A percentile compares a stretch with the other conserved stretches of the same genome.
Conservation (phyloP, 2,888 invertebrate species). For the Paralinhomoeus sp. region DNA sequence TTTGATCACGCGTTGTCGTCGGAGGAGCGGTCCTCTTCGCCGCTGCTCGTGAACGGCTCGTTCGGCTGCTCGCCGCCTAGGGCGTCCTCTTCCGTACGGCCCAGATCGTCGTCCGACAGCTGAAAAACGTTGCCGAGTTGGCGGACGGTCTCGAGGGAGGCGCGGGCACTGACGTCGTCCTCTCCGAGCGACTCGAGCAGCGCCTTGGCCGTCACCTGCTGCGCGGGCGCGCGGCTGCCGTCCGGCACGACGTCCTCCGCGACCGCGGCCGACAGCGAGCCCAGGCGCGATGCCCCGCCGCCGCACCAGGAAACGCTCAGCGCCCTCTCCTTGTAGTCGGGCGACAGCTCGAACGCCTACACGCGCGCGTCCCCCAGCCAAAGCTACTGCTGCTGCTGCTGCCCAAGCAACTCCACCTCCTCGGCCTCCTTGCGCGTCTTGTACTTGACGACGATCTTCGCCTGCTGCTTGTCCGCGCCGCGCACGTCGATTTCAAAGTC, state of each 20-base stretch:
- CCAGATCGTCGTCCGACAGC: too few species aligned
- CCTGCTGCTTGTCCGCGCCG: slow-evolving; percentile 41
- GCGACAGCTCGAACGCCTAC: slow-evolving; percentile 1
- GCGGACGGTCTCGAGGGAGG: too few species aligned
- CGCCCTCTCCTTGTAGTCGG: background rate
- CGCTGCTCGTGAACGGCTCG: too few species aligned
- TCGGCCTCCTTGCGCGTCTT: slow-evolving; percentile 54
- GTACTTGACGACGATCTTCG: slow-evolving; percentile 51
- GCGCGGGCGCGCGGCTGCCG: background rate
- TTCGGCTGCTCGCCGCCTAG: too few species aligned
- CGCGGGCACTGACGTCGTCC: slow-evolving; percentile 1
- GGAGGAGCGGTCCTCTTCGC: too few species aligned
- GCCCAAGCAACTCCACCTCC: slow-evolving; percentile 29
- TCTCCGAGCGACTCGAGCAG: slow-evolving; percentile 5
- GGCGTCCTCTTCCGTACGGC: too few species aligned
- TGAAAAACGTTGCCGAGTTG: too few species aligned
- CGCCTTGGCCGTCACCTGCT: slow-evolving; percentile 6
- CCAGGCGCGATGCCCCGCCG: background rate
- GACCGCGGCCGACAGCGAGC: background rate
- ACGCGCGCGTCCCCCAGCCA: background rate
- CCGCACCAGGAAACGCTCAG: slow-evolving; percentile 1
- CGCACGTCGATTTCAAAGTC: slow-evolving; percentile 45
- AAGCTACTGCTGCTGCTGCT: background rate
- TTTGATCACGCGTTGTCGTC: too few species aligned
- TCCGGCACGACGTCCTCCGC: background rate